Evolutionary conservation across 2,113 vertebrate genomes (phyloP), one percentile per base, ranked within the genome.

Genomic region (Psephotus haematonotus): DNA sequence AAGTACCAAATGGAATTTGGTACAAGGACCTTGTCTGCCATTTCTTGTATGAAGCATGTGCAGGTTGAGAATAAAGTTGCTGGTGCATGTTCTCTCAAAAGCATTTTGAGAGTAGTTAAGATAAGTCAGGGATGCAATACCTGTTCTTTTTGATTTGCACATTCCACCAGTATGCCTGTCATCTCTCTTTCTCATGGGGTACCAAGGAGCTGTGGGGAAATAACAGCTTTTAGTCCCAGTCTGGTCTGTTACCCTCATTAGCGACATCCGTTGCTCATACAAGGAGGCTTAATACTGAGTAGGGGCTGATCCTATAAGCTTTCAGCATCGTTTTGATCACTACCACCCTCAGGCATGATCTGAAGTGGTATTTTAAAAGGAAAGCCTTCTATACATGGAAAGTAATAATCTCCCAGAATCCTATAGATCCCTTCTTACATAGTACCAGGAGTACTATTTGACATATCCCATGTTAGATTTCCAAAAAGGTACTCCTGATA

Each of bases 191-290:
- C 47, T 31, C 1, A 0, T 35, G 57, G 24, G 57, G 25, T 72
- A 35, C 31, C 31, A 44, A 19, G 33, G 39, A 63, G 57, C 47
- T 53, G 39, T 17, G 16, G 69, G 57, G 68, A 44, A 53, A 13
- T 9, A 37, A 31, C 69, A 63, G 55, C 46, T 71, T 83, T 83
- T 52, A 31, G 19, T 19, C 37, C 27, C 33, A 8, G 57, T 44
- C 47, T 37, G 3, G 0, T 37, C 68, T 6, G 10, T 31, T 44
- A 29, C 39, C 20, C 16, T 43, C 14, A 13, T 41, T 13, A 41
- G 44, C 53, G 23, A 29, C 0, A 7, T 14, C 23, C 8, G 29
- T 65, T 23, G 18, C 35, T 1, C 8, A 1, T 18, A 28, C 0
- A 10, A 85, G 71, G 41, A 22, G 18, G 29, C 62, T 41, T 67